Evolutionary conservation across 2,888 invertebrate genomes (phyloP).

Genomic region (Acanthosoma haemorrhoidale): DNA sequence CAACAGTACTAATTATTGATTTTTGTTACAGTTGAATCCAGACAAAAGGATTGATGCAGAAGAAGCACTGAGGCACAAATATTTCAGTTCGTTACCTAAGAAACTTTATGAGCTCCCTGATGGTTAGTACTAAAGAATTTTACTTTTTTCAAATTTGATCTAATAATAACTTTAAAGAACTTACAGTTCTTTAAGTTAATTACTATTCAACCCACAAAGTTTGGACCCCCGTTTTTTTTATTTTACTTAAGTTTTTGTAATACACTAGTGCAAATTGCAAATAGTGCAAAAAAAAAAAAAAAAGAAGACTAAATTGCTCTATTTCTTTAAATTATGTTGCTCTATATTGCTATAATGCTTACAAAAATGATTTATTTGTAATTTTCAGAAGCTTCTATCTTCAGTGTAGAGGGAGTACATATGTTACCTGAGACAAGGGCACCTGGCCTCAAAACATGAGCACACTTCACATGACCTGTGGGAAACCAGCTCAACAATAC

Average conservation of each 20-base stretch:
- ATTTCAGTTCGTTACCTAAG: conserved; percentile 85
- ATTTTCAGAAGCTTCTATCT: conserved; percentile 88
- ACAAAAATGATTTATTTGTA: no score
- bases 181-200: no score
- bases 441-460: conserved; percentile 40
- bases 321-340: no score
- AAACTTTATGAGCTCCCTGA: conserved; percentile 87
- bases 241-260: no score
- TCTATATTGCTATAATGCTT: no score
- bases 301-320: no score
- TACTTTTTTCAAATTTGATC: neutral
- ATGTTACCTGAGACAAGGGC: conserved; percentile 70
- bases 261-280: no score
- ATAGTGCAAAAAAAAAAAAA: no score
- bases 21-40: conserved; percentile 69
- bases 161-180: no score
- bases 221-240: no score
- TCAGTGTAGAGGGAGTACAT: conserved; percentile 87
- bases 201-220: no score
- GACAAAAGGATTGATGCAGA: conserved; percentile 78
- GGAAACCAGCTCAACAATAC: conserved; percentile 24
- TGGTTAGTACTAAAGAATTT: conserved; percentile 57
- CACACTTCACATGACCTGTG: conserved; percentile 5
- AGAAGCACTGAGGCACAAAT: conserved; percentile 79
- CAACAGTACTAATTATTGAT: conserved; percentile 15